A percentile compares a stretch with the other conserved stretches of the same genome.
Conservation (phyloP, 2,888 invertebrate species). For the Encarsia formosa region DNA sequence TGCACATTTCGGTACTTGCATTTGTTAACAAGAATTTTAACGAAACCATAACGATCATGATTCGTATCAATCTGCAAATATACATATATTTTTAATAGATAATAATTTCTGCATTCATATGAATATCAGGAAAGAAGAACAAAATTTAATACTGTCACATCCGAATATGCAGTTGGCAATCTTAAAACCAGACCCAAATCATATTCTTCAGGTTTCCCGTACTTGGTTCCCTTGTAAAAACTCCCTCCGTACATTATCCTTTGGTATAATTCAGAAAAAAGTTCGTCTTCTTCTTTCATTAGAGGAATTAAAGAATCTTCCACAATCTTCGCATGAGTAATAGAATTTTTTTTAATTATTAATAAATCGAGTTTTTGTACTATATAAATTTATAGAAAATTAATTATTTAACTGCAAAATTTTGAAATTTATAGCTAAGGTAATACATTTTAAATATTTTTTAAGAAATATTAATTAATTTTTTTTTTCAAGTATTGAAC, state of each 20-base stretch:
- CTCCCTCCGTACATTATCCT: conserved; percentile 57
- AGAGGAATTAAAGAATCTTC: conserved; percentile 5
- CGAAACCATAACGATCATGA: neutral
- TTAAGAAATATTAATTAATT: neutral
- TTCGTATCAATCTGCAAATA: neutral
- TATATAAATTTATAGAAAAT: too few relatives aligned
- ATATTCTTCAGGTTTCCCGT: conserved; percentile 59
- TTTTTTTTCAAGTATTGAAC: neutral
- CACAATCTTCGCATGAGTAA: conserved; percentile 14
- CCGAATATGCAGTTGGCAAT: conserved; percentile 4
- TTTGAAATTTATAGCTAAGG: neutral
- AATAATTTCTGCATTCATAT: too few relatives aligned
- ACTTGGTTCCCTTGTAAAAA: conserved; percentile 58
- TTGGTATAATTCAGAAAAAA: conserved; percentile 41
- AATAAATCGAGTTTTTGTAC: too few relatives aligned
- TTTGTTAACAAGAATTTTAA: conserved; percentile 8
- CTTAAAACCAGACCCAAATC: conserved; percentile 56
- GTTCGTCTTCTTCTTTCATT: conserved; percentile 21
- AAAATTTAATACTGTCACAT: conserved; percentile 1
- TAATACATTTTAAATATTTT: neutral
- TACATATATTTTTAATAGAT: too few relatives aligned
- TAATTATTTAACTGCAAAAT: too few relatives aligned
- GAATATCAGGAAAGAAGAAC: too few relatives aligned
- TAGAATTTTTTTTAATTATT: too few relatives aligned
- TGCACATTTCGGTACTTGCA: neutral